Conservation (phyloP, 2,888 invertebrate species). For the Anorthoa munda region DNA sequence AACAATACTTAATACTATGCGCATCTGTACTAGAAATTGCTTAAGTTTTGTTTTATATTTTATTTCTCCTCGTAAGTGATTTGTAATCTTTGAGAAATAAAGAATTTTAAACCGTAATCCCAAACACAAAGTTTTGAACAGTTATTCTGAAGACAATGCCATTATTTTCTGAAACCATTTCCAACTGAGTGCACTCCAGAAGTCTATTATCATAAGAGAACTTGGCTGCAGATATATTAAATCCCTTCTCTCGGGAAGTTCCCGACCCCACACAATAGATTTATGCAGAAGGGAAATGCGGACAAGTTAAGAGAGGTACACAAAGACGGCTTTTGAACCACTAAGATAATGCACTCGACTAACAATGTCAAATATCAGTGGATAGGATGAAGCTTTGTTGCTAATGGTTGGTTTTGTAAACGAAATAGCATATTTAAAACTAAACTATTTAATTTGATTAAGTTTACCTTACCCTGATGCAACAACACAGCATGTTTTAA, state of each 20-base stretch:
- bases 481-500: too few species aligned
- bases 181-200: constrained; percentile 65
- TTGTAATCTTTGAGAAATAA: too few species aligned
- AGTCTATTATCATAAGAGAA: constrained; percentile 70
- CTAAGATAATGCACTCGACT: background rate
- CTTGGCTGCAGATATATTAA: constrained; percentile 68
- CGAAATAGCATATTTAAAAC: background rate
- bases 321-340: background rate
- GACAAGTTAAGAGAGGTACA: background rate
- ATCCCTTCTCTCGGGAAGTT: constrained; percentile 62
- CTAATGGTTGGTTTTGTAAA: background rate
- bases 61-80: too few species aligned
- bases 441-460: background rate
- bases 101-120: too few species aligned
- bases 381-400: background rate
- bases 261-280: constrained; percentile 51
- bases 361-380: background rate
- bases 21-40: too few species aligned
- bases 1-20: constrained; percentile 42
- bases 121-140: constrained; percentile 38
- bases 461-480: background rate
- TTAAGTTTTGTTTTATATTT: too few species aligned
- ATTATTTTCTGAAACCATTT: constrained; percentile 64
- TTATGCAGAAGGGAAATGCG: constrained; percentile 50
- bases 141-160: constrained; percentile 59